These are phyloP conservation scores for Cyprinodon brontotheroides DNA, from an alignment of 2,113 vertebrate species.

Conservation along the genomic window DNA sequence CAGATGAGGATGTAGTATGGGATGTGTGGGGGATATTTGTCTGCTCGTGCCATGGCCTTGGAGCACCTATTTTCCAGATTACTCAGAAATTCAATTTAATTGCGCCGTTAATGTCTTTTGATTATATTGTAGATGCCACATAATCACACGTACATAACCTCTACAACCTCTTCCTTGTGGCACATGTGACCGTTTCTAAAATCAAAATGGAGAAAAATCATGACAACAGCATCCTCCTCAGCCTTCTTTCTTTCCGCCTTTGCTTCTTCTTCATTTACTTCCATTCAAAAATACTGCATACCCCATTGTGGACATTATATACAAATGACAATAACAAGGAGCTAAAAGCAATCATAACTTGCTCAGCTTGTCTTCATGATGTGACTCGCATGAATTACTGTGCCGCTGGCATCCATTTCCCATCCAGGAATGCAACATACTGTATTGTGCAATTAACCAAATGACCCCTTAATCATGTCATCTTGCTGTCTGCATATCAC, in stretches of 20 bases:
- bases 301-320: conserved; percentile 41
- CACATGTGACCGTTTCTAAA: conserved; percentile 33
- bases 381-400: conserved; percentile 53
- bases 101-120: conserved; percentile 62
- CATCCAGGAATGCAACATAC: conserved; percentile 54
- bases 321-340: conserved; percentile 34
- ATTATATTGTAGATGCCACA: conserved; percentile 52
- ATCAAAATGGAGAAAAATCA: conserved; percentile 34
- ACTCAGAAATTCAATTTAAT: conserved; percentile 47
- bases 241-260: not conserved
- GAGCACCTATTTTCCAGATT: conserved; percentile 38
- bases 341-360: conserved; percentile 63
- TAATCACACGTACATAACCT: conserved; percentile 16
- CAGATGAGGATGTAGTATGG: conserved; percentile 38
- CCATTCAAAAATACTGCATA: conserved; percentile 6
- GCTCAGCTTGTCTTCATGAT: conserved; percentile 55
- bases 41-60: conserved; percentile 27
- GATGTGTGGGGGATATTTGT: conserved; percentile 25
- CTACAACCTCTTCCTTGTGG: conserved; percentile 28
- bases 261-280: conserved; percentile 12
- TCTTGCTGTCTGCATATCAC: conserved; percentile 59
- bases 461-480: conserved; percentile 75
- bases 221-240: conserved; percentile 6
- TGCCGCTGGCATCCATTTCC: conserved; percentile 57
- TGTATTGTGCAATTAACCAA: conserved; percentile 76